Evolutionary conservation across 2,797 vertebrate species (phyloP), one percentile per base, ranked within the genome.

Genomic region (Anguilla marmorata): DNA sequence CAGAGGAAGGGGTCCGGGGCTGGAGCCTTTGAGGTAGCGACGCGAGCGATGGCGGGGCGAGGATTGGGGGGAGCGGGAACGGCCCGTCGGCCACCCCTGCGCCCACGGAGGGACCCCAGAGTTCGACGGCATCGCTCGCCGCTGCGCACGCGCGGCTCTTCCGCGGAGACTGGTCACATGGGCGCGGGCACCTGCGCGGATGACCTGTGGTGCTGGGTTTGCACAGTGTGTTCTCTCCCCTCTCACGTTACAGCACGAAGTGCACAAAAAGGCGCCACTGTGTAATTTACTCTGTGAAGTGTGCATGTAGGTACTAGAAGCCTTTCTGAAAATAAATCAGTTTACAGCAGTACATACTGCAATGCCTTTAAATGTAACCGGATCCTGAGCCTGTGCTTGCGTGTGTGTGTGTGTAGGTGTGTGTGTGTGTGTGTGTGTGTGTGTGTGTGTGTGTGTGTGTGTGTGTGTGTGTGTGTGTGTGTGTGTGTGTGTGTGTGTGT

Each of bases 1-100:
- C 95, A 97, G 95, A 97, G 95, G 91, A 96, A 95, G 96, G 96
- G 96, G 93, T 95, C 96, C 96, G 96, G 89, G 96, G 97, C 96
- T 93, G 95, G 96, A 95, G 95, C 94, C 95, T 96, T 91, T 80
- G 95, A 94, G 95, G 94, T 94, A 94, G 93, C 95, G 96, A 95
- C 95, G 96, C 95, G 96, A 96, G 94, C 94, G 95, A 93, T 94
- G 96, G 96, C 96, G 92, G 94, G 95, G 92, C 14, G 87, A 89
- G 88, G 86, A 37, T 2, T 37, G 37, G 37, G 37, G 37, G 30
- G 69, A 74, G 30, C 56, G 30, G 92, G 94, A 93, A 95, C 94
- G 93, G 94, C 92, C 90, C 84, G 69, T 93, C 87, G 87, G 37
- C 37, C 37, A 37, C 37, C 74, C 87, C 74, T 87, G 85, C 82